These are phyloP conservation scores for Nyctalus aviator DNA, from an alignment of 2,797 vertebrate genomes.

Conservation along the genomic window DNA sequence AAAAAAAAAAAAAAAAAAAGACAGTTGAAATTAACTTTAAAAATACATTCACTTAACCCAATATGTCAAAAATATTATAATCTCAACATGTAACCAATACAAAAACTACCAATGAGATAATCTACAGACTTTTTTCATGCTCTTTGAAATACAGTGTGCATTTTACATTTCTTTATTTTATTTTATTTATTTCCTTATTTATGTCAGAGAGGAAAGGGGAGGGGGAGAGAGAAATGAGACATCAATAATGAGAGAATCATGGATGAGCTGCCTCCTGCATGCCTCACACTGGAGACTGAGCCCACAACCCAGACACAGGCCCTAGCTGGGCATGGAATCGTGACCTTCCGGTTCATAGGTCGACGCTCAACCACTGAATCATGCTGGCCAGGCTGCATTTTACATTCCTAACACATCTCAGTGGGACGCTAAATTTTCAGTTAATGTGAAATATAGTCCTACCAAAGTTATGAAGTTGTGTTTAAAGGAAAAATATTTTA, in stretches of 20 bases:
- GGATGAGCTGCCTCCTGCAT: too few relatives aligned
- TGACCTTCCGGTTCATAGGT: neutral
- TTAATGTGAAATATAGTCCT: neutral
- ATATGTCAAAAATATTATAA: neutral
- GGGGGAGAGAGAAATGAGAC: neutral
- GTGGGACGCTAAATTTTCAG: neutral
- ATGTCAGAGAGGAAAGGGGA: neutral
- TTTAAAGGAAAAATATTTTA: conserved; percentile 34
- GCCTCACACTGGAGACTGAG: neutral
- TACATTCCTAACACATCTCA: neutral
- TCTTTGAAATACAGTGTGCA: neutral
- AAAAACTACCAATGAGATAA: neutral
- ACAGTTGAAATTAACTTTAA: conserved; percentile 7
- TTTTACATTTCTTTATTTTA: neutral
- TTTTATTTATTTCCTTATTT: neutral
- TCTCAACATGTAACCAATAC: neutral
- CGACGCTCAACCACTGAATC: neutral
- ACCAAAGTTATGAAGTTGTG: neutral
- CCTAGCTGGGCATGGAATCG: neutral
- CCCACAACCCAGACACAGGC: neutral
- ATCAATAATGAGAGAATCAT: too few relatives aligned
- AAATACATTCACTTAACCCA: neutral
- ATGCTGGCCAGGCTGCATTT: neutral
- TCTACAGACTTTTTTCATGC: neutral
- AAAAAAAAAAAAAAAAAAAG: neutral